phyloP scores from a whole-genome alignment of 2,888 invertebrate species.

The Punctoribates punctum region DNA sequence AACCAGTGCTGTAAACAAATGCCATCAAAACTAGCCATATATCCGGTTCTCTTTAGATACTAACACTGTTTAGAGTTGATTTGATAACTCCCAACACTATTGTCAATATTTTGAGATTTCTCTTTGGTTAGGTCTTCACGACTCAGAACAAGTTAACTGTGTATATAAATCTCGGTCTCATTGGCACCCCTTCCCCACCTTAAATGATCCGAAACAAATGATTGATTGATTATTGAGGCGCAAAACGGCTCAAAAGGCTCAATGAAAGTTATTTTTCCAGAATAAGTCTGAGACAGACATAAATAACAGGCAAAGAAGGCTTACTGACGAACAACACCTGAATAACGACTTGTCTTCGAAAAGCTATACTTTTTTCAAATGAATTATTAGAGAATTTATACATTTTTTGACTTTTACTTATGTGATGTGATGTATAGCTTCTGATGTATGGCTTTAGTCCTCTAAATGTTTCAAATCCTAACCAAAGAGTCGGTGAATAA shows the following conservation, averaged over 20 bases:
- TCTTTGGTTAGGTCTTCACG: not conserved
- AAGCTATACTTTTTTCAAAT: conserved; percentile 11
- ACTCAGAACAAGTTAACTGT: conserved; percentile 23
- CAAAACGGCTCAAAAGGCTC: conserved; percentile 16
- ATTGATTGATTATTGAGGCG: conserved; percentile 37
- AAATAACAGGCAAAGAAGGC: conserved; percentile 29
- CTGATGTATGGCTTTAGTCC: conserved; percentile 15
- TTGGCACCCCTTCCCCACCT: conserved; percentile 37
- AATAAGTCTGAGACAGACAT: conserved; percentile 14
- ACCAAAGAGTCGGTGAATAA: not conserved
- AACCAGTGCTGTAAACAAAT: conserved; percentile 8
- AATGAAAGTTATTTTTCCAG: conserved; percentile 33
- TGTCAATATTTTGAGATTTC: not conserved
- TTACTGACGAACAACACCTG: conserved; percentile 29
- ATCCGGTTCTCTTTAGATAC: conserved; percentile 30
- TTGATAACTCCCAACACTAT: conserved; percentile 29
- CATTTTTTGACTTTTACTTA: conserved; percentile 32
- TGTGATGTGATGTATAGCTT: conserved; percentile 13
- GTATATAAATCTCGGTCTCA: conserved; percentile 33
- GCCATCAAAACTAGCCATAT: conserved; percentile 23
- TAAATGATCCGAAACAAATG: conserved; percentile 38
- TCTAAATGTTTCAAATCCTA: conserved; percentile 16
- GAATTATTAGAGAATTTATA: conserved; percentile 32
- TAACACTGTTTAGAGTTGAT: conserved; percentile 1
- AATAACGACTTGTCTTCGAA: conserved; percentile 20